These are phyloP conservation scores for Scaptomyza hsui DNA, from an alignment of 1,140 invertebrate species.

Conservation along the genomic window DNA sequence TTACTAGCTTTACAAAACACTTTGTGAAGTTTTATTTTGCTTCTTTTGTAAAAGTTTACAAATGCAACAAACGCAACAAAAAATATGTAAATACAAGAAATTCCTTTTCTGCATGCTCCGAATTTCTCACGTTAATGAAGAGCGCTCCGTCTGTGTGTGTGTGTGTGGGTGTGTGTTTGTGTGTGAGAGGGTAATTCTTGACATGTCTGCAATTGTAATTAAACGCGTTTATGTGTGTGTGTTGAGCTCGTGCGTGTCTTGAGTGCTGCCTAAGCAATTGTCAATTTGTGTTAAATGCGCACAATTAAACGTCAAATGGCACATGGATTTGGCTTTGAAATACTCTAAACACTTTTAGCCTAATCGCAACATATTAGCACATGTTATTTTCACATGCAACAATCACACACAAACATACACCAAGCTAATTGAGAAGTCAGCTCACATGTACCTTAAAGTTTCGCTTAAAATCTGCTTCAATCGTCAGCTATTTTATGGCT, in stretches of 20 bases:
- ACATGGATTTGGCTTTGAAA: conserved; percentile 42
- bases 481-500: conserved; percentile 39
- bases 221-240: conserved; percentile 39
- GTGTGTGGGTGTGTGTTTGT: conserved; percentile 22
- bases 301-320: conserved; percentile 72
- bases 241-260: conserved; percentile 41
- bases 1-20: not conserved
- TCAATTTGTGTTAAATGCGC: conserved; percentile 76
- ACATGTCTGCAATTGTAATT: conserved; percentile 59
- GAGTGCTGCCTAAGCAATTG: conserved; percentile 61
- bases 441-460: conserved; percentile 23
- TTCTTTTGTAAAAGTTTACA: not conserved
- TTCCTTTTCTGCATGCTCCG: conserved; percentile 19
- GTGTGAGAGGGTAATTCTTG: conserved; percentile 39
- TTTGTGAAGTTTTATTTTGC: not conserved
- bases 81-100: conserved; percentile 13
- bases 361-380: conserved; percentile 68
- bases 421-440: conserved; percentile 34
- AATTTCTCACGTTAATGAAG: conserved; percentile 62
- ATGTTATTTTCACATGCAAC: conserved; percentile 27
- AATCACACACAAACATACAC: conserved; percentile 21
- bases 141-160: conserved; percentile 7
- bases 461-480: not conserved
- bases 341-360: conserved; percentile 34
- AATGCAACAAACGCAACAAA: not conserved